These are phyloP conservation scores for Falco columbarius DNA, from an alignment of 2,797 vertebrate species.

Conservation along the genomic window DNA sequence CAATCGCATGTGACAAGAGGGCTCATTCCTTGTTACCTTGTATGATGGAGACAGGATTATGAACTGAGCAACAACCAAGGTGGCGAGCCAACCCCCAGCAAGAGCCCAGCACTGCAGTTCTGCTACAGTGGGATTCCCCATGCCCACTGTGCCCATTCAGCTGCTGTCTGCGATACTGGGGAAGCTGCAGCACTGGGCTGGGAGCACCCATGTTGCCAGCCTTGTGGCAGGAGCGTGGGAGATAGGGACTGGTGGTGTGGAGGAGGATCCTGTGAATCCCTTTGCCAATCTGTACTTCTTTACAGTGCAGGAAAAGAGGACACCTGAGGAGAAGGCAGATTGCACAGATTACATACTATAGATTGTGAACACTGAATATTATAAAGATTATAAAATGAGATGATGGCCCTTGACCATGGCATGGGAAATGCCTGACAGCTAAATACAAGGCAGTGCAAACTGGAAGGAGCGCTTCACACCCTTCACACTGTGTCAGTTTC, in stretches of 20 bases:
- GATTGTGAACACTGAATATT: neutral
- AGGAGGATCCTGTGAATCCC: neutral
- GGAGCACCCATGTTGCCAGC: rapidly evolving
- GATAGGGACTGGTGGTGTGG: neutral
- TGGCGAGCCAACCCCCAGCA: neutral
- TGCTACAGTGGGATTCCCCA: neutral
- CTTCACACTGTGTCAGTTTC: neutral
- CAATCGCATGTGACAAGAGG: neutral
- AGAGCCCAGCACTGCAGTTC: neutral
- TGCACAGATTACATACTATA: neutral
- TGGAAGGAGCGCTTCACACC: neutral
- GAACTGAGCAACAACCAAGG: rapidly evolving
- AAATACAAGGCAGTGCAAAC: neutral
- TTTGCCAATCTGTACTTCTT: rapidly evolving
- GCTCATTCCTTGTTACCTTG: neutral
- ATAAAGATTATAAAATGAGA: neutral
- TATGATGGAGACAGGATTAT: neutral
- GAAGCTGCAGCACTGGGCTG: neutral
- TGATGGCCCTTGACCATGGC: neutral
- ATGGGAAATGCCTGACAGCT: neutral
- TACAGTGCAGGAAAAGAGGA: neutral
- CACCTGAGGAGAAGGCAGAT: neutral
- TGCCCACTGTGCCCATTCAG: neutral
- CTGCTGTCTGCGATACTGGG: neutral
- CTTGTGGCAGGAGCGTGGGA: neutral